Base-by-base conservation (phyloP, 2,888 invertebrate species). In the Eurytoma adleriae region DNA sequence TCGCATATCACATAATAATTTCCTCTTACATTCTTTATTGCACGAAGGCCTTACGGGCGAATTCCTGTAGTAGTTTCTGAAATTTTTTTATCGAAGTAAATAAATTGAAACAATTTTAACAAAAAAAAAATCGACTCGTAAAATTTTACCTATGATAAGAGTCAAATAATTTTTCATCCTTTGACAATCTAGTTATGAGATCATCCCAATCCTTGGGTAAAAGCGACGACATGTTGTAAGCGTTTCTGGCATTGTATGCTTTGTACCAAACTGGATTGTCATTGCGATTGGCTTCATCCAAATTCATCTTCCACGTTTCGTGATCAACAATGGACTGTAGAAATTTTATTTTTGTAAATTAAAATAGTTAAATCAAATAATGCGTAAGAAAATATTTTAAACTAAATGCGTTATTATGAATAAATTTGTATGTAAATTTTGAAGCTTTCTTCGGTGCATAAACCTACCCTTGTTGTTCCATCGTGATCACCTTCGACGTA, bases 401-500 rank as follows among this genome's bases (percentile, higher is more conserved):
- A 18, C 2, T 2, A 59, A 59, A 59, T 12, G 2, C 20, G 1
- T n/a, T 59, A 20, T 59, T n/a, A n/a, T 3, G 10, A n/a, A 30
- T 59, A n/a, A 20, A 12, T 59, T 59, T 20, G 20, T 59, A 20
- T 59, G 30, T 4, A 30, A 30, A 30, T 30, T 30, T 30, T 4
- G 30, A 30, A 30, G 30, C 30, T 4, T 30, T 30, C 4, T 30
- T 30, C 4, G 30, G 2, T 4, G 30, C 3, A n/a, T 40, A 48
- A 10, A 64, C 91, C 92, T 92, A 96, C 96, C 87, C 97, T 93
- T 12, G 96, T 96, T 0, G 96, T 95, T 80, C 95, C 93, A 59
- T 95, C 94, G 88, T 97, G 96, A 91, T 97, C 96, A 0, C 98
- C 98, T 88, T 99, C 98, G 4, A 99, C 95, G 86, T 97, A 96